Conservation (phyloP, 2,797 vertebrate genomes). For the Vireo griseus region DNA sequence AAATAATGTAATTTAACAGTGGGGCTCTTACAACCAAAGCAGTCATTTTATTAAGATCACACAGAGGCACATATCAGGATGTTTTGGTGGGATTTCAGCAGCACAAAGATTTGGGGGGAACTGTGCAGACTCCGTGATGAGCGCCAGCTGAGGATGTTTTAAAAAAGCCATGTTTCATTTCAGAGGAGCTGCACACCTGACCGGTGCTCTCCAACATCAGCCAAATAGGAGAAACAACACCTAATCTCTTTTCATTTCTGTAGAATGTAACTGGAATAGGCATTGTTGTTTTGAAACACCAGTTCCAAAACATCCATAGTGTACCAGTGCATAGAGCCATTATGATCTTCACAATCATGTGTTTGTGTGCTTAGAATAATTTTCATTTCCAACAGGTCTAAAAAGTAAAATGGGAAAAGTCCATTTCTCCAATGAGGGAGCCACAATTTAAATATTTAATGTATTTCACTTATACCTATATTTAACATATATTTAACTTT, state of each 20-base stretch:
- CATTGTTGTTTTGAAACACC: background rate
- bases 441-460: background rate
- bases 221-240: too few species aligned
- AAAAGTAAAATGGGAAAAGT: background rate
- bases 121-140: accelerated
- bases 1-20: background rate
- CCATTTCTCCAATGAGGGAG: accelerated
- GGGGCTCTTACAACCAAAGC: background rate
- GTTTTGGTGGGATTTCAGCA: background rate
- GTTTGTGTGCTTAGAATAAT: background rate
- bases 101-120: background rate
- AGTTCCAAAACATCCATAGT: accelerated
- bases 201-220: background rate
- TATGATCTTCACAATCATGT: too few species aligned
- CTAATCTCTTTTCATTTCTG: background rate
- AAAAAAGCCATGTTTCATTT: background rate
- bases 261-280: accelerated
- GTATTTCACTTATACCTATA: accelerated
- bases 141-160: accelerated
- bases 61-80: accelerated
- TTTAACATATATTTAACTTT: background rate
- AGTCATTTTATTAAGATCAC: background rate
- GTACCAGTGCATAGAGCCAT: background rate
- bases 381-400: background rate
- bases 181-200: background rate